Base-by-base conservation (phyloP, 2,888 invertebrate genomes). In the Acronicta alni region DNA sequence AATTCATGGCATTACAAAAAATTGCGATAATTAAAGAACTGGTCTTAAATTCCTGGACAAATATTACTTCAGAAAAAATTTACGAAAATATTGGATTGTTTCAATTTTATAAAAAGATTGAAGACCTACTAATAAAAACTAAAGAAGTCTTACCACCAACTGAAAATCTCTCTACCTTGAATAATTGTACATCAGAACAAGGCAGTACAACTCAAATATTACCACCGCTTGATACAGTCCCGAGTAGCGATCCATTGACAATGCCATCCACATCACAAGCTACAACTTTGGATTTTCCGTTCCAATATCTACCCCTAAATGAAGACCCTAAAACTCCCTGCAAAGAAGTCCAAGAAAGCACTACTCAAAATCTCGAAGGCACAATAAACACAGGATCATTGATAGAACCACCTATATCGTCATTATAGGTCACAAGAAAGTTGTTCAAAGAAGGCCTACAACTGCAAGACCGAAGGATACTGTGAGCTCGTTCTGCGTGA, bases 401-500 rank as follows among this genome's bases (percentile, higher is more conserved):
- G 2, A 37, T 37, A 37, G 37, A 37, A 37, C 23, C 43, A 43
- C 7, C 23, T 20, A 43, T 26, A 43, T 43, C 26, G 43, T 23
- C 43, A 37, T 37, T 43, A 26, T 54, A 49, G 38, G 49, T 20
- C 51, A 55, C 49, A 49, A 55, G 55, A 45, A 49, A 54, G 51
- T 60, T 44, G 43, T 41, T 32, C 32, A 32, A 32, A 32, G 32
- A 30, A n/a, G 63, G 67, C 66, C 63, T 57, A 65, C 69, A n/a
- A n/a, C n/a, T n/a, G n/a, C n/a, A n/a, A n/a, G n/a, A n/a, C n/a
- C n/a, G n/a, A n/a, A n/a, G n/a, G n/a, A n/a, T n/a, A n/a, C n/a
- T n/a, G n/a, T n/a, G n/a, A n/a, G n/a, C n/a, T n/a, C n/a, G n/a
- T n/a, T n/a, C n/a, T n/a, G n/a, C n/a, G n/a, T n/a, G n/a, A n/a